Base-by-base conservation (phyloP, 2,888 invertebrate genomes). In the Heliconius ismenius region DNA sequence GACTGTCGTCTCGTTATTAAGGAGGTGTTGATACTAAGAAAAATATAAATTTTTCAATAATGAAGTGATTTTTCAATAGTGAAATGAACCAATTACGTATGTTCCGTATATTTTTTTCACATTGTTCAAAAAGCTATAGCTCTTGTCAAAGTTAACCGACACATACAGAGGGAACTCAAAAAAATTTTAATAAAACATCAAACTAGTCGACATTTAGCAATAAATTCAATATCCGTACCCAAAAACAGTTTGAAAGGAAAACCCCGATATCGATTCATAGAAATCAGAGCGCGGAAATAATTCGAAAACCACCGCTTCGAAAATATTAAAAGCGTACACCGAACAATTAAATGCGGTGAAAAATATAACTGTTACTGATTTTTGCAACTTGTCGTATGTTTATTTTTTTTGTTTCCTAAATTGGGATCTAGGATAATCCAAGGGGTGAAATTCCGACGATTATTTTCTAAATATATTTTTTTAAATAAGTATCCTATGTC, bases 271-370 rank as follows among this genome's bases (percentile, higher is more conserved):
- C 77, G 77, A 81, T 77, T 77, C 80, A 81, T 79, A 78, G 78
- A 80, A 81, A 81, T 80, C 81, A 81, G 78, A 79, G 69, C 76
- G 79, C 65, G 81, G 81, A 80, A 80, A 68, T 81, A 81, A 81
- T 80, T 73, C 78, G 76, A n/a, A 72, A 79, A 80, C 81, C 78
- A 74, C 80, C 75, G 79, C 75, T 78, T 72, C 74, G 75, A 76
- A 81, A 81, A 81, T 80, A 81, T 81, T 80, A 76, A 81, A 80
- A 74, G 65, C 78, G 39, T 69, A 72, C 78, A 68, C 65, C 63
- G 69, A 74, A 75, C 28, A 74, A 78, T 76, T 74, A 72, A 74
- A 72, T 72, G 39, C 39, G 43, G 32, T 65, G 43, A 24, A 77
- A 70, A 70, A 77, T 73, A 62, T 39, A 43, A 63, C 39, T 62